A percentile compares a stretch with the other conserved stretches of the same genome.
Conservation (phyloP, 2,888 invertebrate species). For the Cremastobaeus sp. region DNA sequence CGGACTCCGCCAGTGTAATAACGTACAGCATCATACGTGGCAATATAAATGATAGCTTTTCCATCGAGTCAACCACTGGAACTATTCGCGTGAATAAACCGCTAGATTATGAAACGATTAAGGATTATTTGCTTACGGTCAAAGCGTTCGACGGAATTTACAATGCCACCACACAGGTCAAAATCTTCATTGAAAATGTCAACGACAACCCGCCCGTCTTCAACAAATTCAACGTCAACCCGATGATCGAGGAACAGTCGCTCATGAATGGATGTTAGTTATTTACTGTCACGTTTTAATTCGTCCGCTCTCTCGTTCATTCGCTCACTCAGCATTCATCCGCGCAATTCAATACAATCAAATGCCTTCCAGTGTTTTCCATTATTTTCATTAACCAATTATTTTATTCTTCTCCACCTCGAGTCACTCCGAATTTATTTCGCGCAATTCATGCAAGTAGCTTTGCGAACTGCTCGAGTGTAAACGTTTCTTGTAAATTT, state of each 20-base stretch:
- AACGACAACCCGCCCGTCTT: constrained; percentile 96
- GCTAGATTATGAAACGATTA: constrained; percentile 90
- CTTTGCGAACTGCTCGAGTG: too few species aligned
- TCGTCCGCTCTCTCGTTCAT: too few species aligned
- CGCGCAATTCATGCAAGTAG: too few species aligned
- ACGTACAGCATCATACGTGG: constrained; percentile 91
- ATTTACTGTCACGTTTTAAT: too few species aligned
- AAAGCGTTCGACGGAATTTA: constrained; percentile 91
- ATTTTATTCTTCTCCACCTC: too few species aligned
- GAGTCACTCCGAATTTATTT: too few species aligned
- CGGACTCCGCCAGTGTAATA: constrained; percentile 91
- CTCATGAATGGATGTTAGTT: constrained; percentile 80
- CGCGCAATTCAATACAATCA: too few species aligned
- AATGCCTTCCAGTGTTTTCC: too few species aligned
- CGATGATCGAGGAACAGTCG: constrained; percentile 87
- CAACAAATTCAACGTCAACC: constrained; percentile 83
- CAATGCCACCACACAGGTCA: constrained; percentile 89
- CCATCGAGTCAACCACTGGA: constrained; percentile 90
- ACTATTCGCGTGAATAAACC: constrained; percentile 88
- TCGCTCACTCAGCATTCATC: too few species aligned
- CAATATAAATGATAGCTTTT: constrained; percentile 91
- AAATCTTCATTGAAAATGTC: constrained; percentile 91
- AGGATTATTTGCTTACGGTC: constrained; percentile 90
- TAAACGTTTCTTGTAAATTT: too few species aligned
- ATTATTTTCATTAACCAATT: too few species aligned